Conservation (phyloP, 2,797 vertebrate species). For the Acropternis orthonyx region DNA sequence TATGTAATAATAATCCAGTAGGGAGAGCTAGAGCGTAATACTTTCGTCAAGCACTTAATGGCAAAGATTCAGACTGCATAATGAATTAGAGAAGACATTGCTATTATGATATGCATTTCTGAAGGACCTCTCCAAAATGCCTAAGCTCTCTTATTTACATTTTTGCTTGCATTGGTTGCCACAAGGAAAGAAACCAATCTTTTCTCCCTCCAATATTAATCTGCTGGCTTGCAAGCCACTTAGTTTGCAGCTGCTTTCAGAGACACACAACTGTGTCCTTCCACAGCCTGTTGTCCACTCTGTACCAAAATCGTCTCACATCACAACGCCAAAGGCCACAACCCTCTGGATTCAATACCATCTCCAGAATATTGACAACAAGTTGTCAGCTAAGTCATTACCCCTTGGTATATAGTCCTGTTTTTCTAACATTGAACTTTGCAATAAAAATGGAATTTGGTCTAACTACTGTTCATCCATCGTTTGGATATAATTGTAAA, state of each 20-base stretch:
- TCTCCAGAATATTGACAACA: neutral
- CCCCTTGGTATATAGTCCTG: neutral
- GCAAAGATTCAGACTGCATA: conserved; percentile 33
- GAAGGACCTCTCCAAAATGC: conserved; percentile 3
- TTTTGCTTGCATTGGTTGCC: neutral
- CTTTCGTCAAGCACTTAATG: conserved; percentile 27
- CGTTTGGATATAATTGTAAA: neutral
- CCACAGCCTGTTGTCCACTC: neutral
- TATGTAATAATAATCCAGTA: conserved; percentile 59
- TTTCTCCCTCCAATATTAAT: neutral
- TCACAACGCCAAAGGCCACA: neutral
- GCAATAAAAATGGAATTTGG: neutral
- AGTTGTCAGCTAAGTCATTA: neutral
- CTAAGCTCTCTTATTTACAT: neutral
- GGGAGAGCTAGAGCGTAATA: conserved; percentile 65
- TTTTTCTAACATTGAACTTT: neutral
- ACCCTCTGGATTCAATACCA: neutral
- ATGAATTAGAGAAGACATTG: conserved; percentile 41
- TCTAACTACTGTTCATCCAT: neutral
- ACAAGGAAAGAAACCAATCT: neutral
- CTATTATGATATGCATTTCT: neutral
- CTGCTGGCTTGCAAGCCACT: neutral
- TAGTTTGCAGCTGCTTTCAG: neutral
- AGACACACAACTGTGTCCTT: neutral
- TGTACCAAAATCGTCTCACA: neutral